Percentiles rank a stretch among this genome's conserved stretches.
phyloP scores from a whole-genome alignment of 2,888 invertebrate genomes.

The Chironomus riparius region DNA sequence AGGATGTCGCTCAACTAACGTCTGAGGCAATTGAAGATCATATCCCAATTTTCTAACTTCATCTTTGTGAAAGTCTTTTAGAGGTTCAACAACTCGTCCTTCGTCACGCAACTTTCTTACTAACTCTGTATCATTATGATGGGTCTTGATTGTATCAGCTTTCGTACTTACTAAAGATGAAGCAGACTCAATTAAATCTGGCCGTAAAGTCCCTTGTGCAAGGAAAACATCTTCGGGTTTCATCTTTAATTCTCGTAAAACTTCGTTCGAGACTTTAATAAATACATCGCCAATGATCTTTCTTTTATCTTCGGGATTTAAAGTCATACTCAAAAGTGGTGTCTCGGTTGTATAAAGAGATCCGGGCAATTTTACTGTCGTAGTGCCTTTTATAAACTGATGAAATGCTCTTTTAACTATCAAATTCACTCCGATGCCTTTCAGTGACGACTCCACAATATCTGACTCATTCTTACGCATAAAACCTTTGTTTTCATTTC shows the following conservation, averaged over 20 bases:
- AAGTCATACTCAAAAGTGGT: constrained; percentile 72
- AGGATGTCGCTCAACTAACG: constrained; percentile 89
- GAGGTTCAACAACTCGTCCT: constrained; percentile 93
- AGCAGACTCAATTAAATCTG: constrained; percentile 97
- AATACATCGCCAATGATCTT: constrained; percentile 99
- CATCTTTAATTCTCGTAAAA: constrained; percentile 76
- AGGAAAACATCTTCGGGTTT: constrained; percentile 87
- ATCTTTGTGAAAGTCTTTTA: constrained; percentile 98
- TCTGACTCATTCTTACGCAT: constrained; percentile 94
- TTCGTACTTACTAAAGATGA: constrained; percentile 73
- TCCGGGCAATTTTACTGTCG: constrained; percentile 60
- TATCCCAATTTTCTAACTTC: constrained; percentile 84
- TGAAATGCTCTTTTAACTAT: constrained; percentile 65
- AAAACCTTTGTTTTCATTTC: constrained; percentile 47
- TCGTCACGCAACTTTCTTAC: constrained; percentile 63
- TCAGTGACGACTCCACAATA: constrained; percentile 74
- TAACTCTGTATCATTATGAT: constrained; percentile 97
- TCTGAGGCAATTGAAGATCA: constrained; percentile 78
- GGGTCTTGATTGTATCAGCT: constrained; percentile 97
- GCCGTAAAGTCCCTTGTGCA: constrained; percentile 92
- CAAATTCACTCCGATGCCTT: constrained; percentile 71
- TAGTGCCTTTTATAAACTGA: constrained; percentile 71
- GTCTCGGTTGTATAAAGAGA: constrained; percentile 51
- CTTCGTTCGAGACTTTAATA: constrained; percentile 81
- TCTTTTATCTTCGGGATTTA: constrained; percentile 94